Evolutionary conservation across 2,888 invertebrate species (phyloP).

Genomic region (Lottia gigantea): DNA sequence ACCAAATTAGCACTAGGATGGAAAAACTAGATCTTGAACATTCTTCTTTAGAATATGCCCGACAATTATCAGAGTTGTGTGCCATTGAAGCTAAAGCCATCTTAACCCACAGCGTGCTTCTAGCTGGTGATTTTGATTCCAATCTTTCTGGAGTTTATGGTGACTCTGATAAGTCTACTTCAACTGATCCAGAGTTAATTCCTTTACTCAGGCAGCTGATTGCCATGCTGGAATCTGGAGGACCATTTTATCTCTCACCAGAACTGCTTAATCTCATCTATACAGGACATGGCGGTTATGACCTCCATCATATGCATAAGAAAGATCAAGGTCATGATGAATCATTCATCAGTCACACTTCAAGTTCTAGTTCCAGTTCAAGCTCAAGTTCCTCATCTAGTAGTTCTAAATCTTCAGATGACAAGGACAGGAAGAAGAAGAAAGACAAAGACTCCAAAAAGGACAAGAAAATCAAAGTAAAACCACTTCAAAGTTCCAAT

Average conservation of each 20-base stretch:
- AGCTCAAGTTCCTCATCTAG: constrained; percentile 7
- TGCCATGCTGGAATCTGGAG: constrained; percentile 61
- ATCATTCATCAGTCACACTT: too few relatives aligned
- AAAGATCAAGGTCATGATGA: neutral
- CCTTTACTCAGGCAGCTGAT: constrained; percentile 63
- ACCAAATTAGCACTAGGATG: constrained; percentile 53
- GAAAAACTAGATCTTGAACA: constrained; percentile 58
- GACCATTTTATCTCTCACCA: constrained; percentile 58
- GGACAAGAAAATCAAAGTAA: constrained; percentile 8
- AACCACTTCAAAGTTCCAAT: neutral
- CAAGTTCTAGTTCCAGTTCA: neutral
- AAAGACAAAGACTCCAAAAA: neutral
- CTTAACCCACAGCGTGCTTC: constrained; percentile 46
- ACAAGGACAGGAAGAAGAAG: constrained; percentile 28
- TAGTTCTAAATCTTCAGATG: constrained; percentile 14
- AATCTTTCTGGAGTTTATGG: constrained; percentile 59
- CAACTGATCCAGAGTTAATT: constrained; percentile 57
- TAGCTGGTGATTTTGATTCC: constrained; percentile 63
- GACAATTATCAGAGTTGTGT: constrained; percentile 58
- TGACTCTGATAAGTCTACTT: constrained; percentile 45
- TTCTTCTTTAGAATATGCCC: constrained; percentile 57
- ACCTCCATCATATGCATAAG: constrained; percentile 7
- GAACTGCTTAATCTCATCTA: constrained; percentile 56
- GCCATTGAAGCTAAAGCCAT: constrained; percentile 58
- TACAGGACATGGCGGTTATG: constrained; percentile 32